phyloP scores from a whole-genome alignment of 2,113 vertebrate genomes.

The Zosterops borbonicus region DNA sequence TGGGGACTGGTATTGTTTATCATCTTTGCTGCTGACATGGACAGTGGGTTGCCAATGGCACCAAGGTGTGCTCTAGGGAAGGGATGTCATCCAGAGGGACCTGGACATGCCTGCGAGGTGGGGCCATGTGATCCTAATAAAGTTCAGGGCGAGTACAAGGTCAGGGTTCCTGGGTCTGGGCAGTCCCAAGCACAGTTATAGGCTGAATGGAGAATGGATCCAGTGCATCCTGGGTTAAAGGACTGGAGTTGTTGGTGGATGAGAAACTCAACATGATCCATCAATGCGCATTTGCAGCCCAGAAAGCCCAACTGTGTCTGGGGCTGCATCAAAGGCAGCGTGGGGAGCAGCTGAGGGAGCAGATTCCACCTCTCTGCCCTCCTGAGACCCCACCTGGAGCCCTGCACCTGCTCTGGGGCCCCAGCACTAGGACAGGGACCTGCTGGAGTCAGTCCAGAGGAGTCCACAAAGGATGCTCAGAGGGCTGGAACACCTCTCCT shows the following conservation, averaged over 20 bases:
- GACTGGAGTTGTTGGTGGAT: not conserved
- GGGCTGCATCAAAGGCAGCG: not conserved
- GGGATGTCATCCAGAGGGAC: not conserved
- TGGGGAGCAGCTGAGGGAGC: not conserved
- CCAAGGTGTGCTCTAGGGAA: not conserved
- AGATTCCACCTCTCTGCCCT: not conserved
- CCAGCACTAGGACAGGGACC: not conserved
- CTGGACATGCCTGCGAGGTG: not conserved
- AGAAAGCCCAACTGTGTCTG: not conserved
- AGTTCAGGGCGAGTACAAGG: not conserved
- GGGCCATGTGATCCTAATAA: rapidly evolving
- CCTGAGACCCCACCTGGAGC: not conserved
- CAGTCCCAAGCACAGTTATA: not conserved
- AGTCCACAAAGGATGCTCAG: not conserved
- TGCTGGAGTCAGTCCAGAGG: not conserved
- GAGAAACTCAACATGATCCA: not conserved
- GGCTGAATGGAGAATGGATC: not conserved
- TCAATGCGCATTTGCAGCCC: not conserved
- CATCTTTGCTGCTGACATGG: not conserved
- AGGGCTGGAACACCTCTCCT: not conserved
- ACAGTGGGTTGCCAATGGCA: not conserved
- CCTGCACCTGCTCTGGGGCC: not conserved
- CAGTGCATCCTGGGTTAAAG: not conserved
- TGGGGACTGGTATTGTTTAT: not conserved
- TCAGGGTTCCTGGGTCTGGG: not conserved